phyloP scores from a whole-genome alignment of 2,888 invertebrate genomes.

The Chrysina gloriosa region DNA sequence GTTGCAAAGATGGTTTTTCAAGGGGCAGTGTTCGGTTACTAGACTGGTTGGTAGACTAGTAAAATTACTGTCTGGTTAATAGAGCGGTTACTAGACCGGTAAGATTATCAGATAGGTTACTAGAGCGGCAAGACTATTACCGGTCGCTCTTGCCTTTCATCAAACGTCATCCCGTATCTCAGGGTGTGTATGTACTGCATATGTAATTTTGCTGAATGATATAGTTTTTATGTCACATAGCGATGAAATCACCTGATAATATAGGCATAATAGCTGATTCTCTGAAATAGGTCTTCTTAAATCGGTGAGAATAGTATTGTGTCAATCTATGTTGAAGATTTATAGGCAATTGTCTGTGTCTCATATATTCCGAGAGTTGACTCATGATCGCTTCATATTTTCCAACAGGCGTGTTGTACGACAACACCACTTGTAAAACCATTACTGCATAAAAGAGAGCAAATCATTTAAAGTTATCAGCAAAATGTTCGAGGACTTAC shows the following conservation, averaged over 20 bases:
- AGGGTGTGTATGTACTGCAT: too few relatives aligned
- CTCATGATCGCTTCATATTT: conserved; percentile 38
- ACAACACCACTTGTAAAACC: not conserved
- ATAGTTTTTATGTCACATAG: too few relatives aligned
- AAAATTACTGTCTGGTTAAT: too few relatives aligned
- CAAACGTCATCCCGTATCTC: too few relatives aligned
- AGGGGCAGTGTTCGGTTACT: too few relatives aligned
- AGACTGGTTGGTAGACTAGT: too few relatives aligned
- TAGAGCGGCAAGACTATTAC: too few relatives aligned
- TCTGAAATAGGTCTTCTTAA: conserved; percentile 60
- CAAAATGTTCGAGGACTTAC: not conserved
- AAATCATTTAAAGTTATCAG: not conserved
- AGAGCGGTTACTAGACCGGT: too few relatives aligned
- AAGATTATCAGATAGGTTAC: too few relatives aligned
- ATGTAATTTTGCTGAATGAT: too few relatives aligned
- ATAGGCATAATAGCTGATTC: conserved; percentile 60
- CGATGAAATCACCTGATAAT: conserved; percentile 57
- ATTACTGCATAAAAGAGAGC: not conserved
- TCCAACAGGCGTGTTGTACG: not conserved
- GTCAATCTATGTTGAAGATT: conserved; percentile 31
- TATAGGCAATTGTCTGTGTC: conserved; percentile 35
- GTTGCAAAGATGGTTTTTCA: too few relatives aligned
- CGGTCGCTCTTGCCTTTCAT: too few relatives aligned
- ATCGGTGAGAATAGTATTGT: conserved; percentile 58
- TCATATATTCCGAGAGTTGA: conserved; percentile 36